These are phyloP conservation scores for Simalia tracyae DNA, from an alignment of 2,797 vertebrate genomes.

Conservation along the genomic window DNA sequence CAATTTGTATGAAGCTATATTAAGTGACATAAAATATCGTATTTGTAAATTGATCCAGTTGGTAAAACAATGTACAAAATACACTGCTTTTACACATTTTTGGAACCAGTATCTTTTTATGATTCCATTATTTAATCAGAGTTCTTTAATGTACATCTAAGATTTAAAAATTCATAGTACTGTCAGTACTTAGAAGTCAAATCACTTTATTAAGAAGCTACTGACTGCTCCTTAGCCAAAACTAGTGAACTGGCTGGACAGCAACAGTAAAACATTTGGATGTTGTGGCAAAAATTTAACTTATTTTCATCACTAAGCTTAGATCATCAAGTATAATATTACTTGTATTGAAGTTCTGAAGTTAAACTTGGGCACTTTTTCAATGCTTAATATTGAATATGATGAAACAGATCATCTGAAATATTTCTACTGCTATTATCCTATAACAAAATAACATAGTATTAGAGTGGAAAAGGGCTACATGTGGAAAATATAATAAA, in stretches of 20 bases:
- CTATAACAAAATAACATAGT: not conserved
- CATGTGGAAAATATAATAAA: not conserved
- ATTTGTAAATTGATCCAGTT: not conserved
- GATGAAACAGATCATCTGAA: too few relatives aligned
- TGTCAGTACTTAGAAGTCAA: too few relatives aligned
- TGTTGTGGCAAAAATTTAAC: not conserved
- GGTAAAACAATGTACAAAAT: not conserved
- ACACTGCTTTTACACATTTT: not conserved
- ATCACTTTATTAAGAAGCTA: too few relatives aligned
- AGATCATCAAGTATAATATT: not conserved
- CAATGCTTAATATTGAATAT: too few relatives aligned
- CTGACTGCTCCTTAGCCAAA: too few relatives aligned
- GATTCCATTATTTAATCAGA: not conserved
- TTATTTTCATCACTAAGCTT: not conserved
- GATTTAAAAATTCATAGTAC: too few relatives aligned
- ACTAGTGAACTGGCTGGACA: not conserved
- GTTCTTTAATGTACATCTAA: not conserved
- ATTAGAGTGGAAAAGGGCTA: not conserved
- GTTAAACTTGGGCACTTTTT: too few relatives aligned
- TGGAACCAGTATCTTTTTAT: not conserved
- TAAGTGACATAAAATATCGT: not conserved
- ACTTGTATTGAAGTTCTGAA: not conserved
- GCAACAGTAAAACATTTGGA: not conserved
- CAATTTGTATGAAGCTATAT: not conserved
- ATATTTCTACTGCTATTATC: not conserved